Evolutionary conservation across 2,888 invertebrate genomes (phyloP).

Genomic region (Clostera curtula): DNA sequence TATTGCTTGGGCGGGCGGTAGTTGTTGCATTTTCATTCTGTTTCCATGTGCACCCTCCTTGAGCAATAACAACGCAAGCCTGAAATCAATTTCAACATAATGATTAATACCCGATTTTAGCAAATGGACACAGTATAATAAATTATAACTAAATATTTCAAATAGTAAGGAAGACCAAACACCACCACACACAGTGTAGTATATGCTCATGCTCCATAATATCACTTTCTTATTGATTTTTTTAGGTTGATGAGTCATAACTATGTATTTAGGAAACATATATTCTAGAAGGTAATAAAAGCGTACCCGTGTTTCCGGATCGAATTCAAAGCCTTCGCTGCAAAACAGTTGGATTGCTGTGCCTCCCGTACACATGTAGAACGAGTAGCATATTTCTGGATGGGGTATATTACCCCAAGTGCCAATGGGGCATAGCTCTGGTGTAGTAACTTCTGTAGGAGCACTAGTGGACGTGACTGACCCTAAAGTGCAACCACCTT

Average conservation of each 20-base stretch:
- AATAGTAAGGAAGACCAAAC: too few relatives aligned
- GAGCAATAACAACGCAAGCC: constrained; percentile 3
- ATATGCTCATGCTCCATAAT: too few relatives aligned
- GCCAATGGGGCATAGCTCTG: constrained; percentile 21
- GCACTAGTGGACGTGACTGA: constrained; percentile 4
- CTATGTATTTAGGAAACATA: too few relatives aligned
- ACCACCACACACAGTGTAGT: too few relatives aligned
- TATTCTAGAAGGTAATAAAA: too few relatives aligned
- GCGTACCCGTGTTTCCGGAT: constrained; percentile 19
- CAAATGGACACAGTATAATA: too few relatives aligned
- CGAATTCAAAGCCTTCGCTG: constrained; percentile 26
- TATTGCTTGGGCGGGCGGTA: too few relatives aligned
- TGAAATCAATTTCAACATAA: neutral
- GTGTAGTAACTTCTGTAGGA: neutral
- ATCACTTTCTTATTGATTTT: too few relatives aligned
- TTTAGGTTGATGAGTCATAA: too few relatives aligned
- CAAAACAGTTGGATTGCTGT: constrained; percentile 20
- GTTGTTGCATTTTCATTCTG: too few relatives aligned
- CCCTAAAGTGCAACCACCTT: constrained; percentile 14
- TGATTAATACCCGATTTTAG: too few relatives aligned
- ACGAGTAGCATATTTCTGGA: constrained; percentile 27
- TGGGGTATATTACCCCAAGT: constrained; percentile 27
- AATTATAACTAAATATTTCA: too few relatives aligned
- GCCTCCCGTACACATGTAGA: constrained; percentile 24
- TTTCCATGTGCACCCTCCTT: constrained; percentile 4